Evolutionary conservation across 2,797 vertebrate genomes (phyloP).

Genomic region (Gymnothorax reevesii): DNA sequence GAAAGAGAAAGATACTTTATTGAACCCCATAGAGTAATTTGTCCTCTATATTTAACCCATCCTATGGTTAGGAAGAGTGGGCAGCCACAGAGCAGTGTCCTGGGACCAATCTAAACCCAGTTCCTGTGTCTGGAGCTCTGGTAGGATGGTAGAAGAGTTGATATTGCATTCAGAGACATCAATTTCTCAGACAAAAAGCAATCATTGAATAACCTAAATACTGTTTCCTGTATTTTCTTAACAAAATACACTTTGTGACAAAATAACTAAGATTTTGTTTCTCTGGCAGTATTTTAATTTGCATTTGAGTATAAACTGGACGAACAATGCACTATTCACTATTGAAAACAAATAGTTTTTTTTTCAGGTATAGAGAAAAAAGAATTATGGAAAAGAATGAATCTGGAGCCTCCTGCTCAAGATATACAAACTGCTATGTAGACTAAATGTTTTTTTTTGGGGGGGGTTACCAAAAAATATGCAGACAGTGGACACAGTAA

Average conservation of each 20-base stretch:
- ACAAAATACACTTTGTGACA: not conserved
- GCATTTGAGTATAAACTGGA: not conserved
- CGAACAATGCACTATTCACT: not conserved
- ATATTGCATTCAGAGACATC: too few relatives aligned
- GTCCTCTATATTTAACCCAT: too few relatives aligned
- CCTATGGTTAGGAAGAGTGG: too few relatives aligned
- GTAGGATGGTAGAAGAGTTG: too few relatives aligned
- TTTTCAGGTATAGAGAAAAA: not conserved
- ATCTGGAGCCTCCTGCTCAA: not conserved
- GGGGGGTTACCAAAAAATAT: constrained; percentile 1
- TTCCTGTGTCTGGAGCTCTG: too few relatives aligned
- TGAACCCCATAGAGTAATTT: too few relatives aligned
- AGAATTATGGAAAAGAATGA: not conserved
- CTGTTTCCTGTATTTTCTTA: not conserved
- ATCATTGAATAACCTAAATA: not conserved
- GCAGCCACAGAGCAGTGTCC: too few relatives aligned
- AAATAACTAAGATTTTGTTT: not conserved
- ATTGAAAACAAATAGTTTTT: not conserved
- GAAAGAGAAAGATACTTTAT: too few relatives aligned
- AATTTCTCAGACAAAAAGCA: constrained; percentile 6
- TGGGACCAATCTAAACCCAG: too few relatives aligned
- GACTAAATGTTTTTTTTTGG: not conserved
- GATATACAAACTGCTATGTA: not conserved
- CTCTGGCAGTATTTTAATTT: not conserved
- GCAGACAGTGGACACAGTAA: not conserved